A percentile compares a stretch with the other conserved stretches of the same genome.
These are phyloP conservation scores for Himalopsyche kuldschensis DNA, from an alignment of 2,888 invertebrate species.

Conservation along the genomic window DNA sequence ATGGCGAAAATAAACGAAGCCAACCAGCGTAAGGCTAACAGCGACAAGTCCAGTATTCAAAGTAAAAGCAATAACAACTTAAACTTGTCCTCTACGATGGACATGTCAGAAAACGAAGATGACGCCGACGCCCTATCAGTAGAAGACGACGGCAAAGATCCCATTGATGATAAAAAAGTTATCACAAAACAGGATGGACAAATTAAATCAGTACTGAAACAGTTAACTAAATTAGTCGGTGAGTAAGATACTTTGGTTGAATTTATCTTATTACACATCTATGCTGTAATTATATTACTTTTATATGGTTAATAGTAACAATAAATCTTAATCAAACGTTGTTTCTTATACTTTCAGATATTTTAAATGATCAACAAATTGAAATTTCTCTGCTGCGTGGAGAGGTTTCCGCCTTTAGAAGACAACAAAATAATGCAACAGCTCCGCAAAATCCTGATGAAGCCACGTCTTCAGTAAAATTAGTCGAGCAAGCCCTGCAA, in stretches of 20 bases:
- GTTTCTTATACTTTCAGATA: slow-evolving; percentile 47
- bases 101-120: slow-evolving; percentile 33
- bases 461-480: slow-evolving; percentile 40
- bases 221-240: slow-evolving; percentile 10
- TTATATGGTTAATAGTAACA: not conserved
- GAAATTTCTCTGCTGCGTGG: slow-evolving; percentile 54
- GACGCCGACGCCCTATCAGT: not conserved
- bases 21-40: slow-evolving; percentile 52
- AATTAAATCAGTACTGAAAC: not conserved
- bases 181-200: not conserved
- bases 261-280: not conserved
- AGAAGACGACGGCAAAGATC: not conserved
- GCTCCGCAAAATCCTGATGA: slow-evolving; percentile 32
- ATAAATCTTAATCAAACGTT: not conserved
- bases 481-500: slow-evolving; percentile 49
- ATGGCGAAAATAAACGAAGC: slow-evolving; percentile 54
- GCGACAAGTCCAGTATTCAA: slow-evolving; percentile 49
- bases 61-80: slow-evolving; percentile 43
- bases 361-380: slow-evolving; percentile 53
- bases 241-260: not conserved
- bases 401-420: slow-evolving; percentile 46
- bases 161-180: not conserved
- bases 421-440: slow-evolving; percentile 40
- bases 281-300: not conserved
- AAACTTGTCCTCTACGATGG: slow-evolving; percentile 23